Percentiles rank a stretch among this genome's conserved stretches.
Evolutionary conservation across 2,113 vertebrate genomes (phyloP).

Genomic region (Dermatemys mawii): DNA sequence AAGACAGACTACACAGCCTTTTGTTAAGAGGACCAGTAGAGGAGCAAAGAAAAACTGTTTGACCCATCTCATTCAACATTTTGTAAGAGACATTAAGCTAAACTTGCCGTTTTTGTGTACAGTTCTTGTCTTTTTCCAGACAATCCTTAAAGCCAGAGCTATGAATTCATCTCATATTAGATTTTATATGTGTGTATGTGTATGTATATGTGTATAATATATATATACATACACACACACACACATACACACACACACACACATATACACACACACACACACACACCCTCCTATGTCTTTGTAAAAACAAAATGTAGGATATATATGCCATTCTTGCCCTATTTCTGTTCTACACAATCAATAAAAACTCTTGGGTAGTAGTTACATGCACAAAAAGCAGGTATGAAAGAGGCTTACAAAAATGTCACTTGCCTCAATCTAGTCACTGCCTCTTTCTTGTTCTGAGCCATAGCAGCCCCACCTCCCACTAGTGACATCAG

Average conservation of each 20-base stretch:
- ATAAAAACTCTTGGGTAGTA: background rate
- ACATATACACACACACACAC: no score
- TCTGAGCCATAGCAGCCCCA: background rate
- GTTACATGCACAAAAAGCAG: background rate
- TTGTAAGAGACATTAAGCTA: background rate
- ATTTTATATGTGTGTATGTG: no score
- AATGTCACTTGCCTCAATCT: background rate
- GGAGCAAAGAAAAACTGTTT: background rate
- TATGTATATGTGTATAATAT: no score
- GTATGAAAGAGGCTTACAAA: background rate
- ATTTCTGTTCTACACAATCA: background rate
- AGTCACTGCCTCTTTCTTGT: slow-evolving; percentile 9
- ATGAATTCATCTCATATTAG: no score
- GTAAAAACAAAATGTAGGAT: background rate
- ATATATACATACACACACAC: no score
- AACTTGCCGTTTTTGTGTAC: background rate
- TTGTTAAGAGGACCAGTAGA: background rate
- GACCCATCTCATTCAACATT: background rate
- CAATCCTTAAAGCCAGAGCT: background rate
- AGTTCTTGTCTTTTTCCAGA: background rate
- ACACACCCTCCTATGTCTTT: no score
- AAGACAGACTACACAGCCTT: background rate
- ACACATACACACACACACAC: no score
- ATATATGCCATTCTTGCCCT: background rate
- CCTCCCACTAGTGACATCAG: background rate